Evolutionary conservation across 2,888 invertebrate species (phyloP).

Genomic region (Drosophila tanythrix): DNA sequence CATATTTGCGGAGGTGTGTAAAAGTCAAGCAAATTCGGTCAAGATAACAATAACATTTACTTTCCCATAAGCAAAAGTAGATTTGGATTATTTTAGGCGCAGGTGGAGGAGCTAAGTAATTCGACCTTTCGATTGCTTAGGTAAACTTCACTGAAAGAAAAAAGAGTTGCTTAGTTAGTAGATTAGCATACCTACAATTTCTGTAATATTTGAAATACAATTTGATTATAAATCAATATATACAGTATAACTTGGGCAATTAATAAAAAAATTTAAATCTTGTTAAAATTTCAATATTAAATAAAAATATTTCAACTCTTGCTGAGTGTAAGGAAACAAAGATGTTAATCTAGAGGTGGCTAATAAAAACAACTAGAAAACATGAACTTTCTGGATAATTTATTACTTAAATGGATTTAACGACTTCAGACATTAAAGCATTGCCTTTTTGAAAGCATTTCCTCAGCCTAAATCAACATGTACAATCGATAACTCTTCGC

Average conservation of each 20-base stretch:
- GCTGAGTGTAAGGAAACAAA: background rate
- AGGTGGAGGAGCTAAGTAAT: background rate
- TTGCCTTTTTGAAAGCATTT: background rate
- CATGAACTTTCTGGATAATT: background rate
- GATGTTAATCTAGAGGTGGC: background rate
- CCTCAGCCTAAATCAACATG: background rate
- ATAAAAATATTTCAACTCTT: background rate
- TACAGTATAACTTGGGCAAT: background rate
- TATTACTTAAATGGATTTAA: background rate
- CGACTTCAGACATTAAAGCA: constrained; percentile 9
- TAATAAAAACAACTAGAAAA: background rate
- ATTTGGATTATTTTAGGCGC: background rate
- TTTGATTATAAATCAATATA: background rate
- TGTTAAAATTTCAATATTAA: background rate
- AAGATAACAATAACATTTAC: constrained; percentile 1
- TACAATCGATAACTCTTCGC: constrained; percentile 43
- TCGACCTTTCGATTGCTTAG: background rate
- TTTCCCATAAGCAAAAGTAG: background rate
- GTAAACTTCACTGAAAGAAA: background rate
- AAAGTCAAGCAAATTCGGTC: background rate
- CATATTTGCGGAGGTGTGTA: background rate
- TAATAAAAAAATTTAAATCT: background rate
- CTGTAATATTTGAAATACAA: background rate
- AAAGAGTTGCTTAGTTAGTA: background rate
- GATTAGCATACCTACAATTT: background rate